Conservation (phyloP, 2,113 vertebrate species). For the Poicephalus meyeri region DNA sequence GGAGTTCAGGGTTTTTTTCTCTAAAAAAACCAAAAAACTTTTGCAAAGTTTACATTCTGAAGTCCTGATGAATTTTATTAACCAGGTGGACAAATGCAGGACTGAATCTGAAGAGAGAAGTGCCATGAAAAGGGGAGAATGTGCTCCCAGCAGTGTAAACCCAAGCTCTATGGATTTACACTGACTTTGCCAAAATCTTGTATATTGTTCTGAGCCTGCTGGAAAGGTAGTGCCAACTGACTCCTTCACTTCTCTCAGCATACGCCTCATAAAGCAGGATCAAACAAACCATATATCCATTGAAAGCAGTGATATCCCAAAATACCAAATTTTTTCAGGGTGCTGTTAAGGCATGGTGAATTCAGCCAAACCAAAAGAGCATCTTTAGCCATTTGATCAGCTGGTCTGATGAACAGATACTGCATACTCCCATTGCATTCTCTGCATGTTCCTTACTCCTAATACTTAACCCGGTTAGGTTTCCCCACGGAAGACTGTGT, state of each 20-base stretch:
- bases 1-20: neutral
- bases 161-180: neutral
- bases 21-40: neutral
- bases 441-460: rapidly evolving
- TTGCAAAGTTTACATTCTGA: neutral
- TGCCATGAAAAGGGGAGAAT: neutral
- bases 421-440: neutral
- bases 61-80: neutral
- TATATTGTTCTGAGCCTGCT: neutral
- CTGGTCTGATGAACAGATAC: neutral
- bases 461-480: neutral
- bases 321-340: rapidly evolving
- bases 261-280: neutral
- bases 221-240: neutral
- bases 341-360: neutral
- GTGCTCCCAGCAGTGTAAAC: neutral
- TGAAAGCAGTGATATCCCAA: neutral
- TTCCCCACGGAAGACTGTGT: neutral
- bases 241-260: neutral
- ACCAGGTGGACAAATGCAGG: neutral
- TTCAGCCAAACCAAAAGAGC: neutral
- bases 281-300: neutral
- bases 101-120: neutral
- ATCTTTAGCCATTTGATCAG: neutral
- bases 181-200: neutral